A percentile compares a stretch with the other conserved stretches of the same genome.
Conservation (phyloP, 2,888 invertebrate genomes). For the Dasysyrphus tricinctus region DNA sequence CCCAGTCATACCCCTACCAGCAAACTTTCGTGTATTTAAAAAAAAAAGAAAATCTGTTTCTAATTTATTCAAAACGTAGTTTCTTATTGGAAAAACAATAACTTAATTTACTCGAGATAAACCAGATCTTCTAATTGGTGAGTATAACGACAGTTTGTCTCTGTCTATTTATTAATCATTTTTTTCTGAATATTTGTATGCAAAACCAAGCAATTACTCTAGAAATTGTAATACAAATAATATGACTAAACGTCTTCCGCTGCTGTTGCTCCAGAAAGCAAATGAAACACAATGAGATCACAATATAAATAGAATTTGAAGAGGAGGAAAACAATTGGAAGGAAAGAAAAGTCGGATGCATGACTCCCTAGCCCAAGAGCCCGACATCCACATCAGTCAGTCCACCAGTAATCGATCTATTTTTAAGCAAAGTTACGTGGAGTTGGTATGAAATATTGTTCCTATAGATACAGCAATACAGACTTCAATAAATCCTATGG, state of each 20-base stretch:
- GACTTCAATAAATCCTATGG: conserved; percentile 1
- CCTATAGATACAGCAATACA: conserved; percentile 5
- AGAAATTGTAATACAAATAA: conserved; percentile 40
- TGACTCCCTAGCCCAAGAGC: conserved; percentile 17
- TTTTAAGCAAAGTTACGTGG: conserved; percentile 66
- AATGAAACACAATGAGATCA: conserved; percentile 64
- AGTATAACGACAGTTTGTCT: background rate
- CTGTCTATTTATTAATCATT: background rate
- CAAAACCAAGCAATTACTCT: conserved; percentile 54
- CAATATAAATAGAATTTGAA: conserved; percentile 66
- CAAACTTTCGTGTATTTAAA: background rate
- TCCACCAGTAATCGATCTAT: conserved; percentile 56
- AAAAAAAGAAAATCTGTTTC: background rate
- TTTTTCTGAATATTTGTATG: conserved; percentile 27
- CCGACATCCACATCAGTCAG: conserved; percentile 1
- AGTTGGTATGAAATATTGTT: conserved; percentile 14
- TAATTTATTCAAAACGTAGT: background rate
- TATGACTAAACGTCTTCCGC: conserved; percentile 67
- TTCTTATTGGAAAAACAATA: conserved; percentile 11
- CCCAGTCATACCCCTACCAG: background rate
- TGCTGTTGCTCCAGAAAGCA: conserved; percentile 37
- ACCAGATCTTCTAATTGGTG: conserved; percentile 9
- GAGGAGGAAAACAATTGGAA: conserved; percentile 53
- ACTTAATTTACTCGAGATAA: background rate
- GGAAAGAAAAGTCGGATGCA: conserved; percentile 22